Evolutionary conservation across 2,888 invertebrate species (phyloP).

Genomic region (Brachylomia viminalis): DNA sequence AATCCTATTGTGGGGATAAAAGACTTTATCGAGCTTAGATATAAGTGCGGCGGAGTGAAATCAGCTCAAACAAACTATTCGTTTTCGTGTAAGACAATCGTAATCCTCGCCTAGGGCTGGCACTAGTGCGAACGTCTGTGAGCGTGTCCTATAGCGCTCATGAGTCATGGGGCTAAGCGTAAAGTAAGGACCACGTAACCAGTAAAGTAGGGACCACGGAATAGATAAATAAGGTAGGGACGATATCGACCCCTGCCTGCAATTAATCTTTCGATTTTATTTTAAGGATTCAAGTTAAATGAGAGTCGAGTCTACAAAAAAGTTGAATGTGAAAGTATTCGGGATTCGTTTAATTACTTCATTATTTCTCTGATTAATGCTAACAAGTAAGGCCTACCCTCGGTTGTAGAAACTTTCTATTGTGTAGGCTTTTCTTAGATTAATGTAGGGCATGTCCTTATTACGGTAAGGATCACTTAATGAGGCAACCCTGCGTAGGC

Average conservation of each 20-base stretch:
- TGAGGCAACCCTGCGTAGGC: constrained; percentile 39
- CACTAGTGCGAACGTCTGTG: neutral
- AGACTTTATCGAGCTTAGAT: constrained; percentile 17
- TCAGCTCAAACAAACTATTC: constrained; percentile 54
- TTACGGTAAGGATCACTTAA: neutral
- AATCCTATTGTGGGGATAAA: constrained; percentile 38
- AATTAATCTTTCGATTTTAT: neutral
- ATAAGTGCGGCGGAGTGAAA: constrained; percentile 37
- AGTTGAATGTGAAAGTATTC: constrained; percentile 6
- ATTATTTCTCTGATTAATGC: neutral
- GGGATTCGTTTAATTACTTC: neutral
- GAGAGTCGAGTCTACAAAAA: neutral
- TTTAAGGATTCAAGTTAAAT: neutral
- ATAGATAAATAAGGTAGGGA: no score
- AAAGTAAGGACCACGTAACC: no score
- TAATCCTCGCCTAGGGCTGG: constrained; percentile 53
- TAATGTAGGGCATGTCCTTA: neutral
- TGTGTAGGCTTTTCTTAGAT: neutral
- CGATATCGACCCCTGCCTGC: neutral
- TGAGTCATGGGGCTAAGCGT: no score
- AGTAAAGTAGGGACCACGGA: no score
- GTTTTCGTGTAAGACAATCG: constrained; percentile 50
- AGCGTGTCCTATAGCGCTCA: neutral
- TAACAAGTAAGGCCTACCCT: neutral
- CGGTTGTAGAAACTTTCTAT: neutral